A percentile compares a stretch with the other conserved stretches of the same genome.
Conservation (phyloP, 2,797 vertebrate species). For the Chrosomus eos region DNA sequence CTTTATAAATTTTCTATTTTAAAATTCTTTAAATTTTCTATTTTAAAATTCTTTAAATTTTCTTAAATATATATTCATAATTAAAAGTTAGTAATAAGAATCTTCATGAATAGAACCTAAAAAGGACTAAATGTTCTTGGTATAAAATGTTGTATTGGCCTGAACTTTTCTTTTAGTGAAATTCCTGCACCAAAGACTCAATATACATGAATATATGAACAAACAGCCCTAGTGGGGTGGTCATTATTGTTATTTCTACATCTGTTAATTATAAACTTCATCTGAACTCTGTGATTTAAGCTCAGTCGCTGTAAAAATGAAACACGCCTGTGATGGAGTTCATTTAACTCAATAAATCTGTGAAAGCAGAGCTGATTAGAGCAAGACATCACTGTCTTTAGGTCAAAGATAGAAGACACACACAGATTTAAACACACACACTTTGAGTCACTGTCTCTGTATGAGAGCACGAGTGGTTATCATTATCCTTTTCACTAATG, state of each 20-base stretch:
- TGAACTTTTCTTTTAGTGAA: background rate
- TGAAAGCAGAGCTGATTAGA: constrained; percentile 37
- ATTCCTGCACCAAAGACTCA: background rate
- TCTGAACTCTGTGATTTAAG: constrained; percentile 22
- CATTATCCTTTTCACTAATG: constrained; percentile 55
- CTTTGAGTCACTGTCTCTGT: constrained; percentile 54
- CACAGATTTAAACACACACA: constrained; percentile 27
- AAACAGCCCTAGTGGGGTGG: background rate
- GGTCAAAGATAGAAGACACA: constrained; percentile 25
- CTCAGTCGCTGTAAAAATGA: background rate
- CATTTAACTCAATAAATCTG: constrained; percentile 20
- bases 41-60: background rate
- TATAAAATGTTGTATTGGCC: background rate
- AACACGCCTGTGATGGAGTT: background rate
- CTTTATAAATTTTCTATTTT: background rate
- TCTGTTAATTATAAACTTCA: constrained; percentile 2
- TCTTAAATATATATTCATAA: background rate
- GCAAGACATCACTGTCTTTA: constrained; percentile 22
- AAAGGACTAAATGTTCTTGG: background rate
- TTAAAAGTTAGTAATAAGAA: background rate
- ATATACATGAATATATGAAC: background rate
- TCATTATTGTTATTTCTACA: background rate
- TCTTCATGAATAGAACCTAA: background rate
- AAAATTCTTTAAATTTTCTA: background rate
- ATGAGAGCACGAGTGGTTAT: constrained; percentile 28